These are phyloP conservation scores for Rhea pennata DNA, from an alignment of 2,113 vertebrate species.

Conservation along the genomic window DNA sequence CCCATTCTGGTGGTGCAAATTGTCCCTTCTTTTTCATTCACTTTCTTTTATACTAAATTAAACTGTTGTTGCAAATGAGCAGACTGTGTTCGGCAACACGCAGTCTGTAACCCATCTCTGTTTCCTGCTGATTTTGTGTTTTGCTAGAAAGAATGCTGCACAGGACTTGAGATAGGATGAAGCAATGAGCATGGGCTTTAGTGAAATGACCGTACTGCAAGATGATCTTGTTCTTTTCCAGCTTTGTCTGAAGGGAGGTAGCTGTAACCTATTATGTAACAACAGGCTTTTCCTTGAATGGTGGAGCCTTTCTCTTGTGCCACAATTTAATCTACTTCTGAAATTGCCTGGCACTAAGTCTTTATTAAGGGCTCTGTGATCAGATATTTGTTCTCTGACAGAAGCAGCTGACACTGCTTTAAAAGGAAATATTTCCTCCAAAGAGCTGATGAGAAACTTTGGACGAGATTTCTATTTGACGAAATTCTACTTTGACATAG, in stretches of 20 bases:
- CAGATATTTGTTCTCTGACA: background rate
- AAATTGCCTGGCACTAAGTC: background rate
- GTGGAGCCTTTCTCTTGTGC: background rate
- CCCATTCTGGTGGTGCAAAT: background rate
- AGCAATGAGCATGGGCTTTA: background rate
- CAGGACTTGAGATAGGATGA: constrained; percentile 4
- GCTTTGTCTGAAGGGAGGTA: background rate
- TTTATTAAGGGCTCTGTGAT: background rate
- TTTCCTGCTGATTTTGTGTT: constrained; percentile 64
- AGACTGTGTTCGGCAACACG: background rate
- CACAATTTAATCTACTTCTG: background rate
- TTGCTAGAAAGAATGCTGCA: background rate
- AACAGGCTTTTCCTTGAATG: constrained; percentile 14
- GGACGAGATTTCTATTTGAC: background rate
- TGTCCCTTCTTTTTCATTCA: background rate
- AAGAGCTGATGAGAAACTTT: background rate
- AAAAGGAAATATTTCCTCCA: background rate
- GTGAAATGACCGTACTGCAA: background rate
- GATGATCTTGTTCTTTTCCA: background rate
- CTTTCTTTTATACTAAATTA: background rate
- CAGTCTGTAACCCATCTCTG: constrained; percentile 3
- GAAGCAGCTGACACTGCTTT: background rate
- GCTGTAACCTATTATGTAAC: background rate
- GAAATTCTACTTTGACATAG: background rate
- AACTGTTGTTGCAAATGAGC: background rate